Base-by-base conservation (phyloP, 1,140 invertebrate genomes). In the Bombus waltoni region DNA sequence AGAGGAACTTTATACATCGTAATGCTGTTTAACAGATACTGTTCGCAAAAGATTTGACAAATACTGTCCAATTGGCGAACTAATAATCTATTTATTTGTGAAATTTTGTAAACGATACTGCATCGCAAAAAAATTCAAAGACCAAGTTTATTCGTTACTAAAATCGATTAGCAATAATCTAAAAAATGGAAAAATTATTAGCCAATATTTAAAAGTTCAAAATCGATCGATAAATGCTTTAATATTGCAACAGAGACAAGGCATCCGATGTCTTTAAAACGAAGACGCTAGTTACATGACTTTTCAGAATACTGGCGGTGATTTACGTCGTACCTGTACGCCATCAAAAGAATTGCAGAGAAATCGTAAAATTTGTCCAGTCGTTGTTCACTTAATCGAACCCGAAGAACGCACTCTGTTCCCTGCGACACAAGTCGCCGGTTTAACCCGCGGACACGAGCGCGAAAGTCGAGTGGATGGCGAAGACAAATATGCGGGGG, bases 401-500 rank as follows among this genome's bases (percentile, higher is more conserved):
- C 42, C 83, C 76, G 70, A 81, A 35, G 70, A 79, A 82, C 78
- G 57, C 70, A 81, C 78, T 57, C 44, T 22, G 62, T 70, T 25
- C 42, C 57, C 40, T 32, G 38, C 32, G 75, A 73, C 70, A 13
- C 53, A 32, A 70, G 35, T 72, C 53, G 53, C 9, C 28, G 81
- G 28, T 73, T 85, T 44, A 59, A 74, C 80, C 73, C 85, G 81
- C 73, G 85, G 65, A 65, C 72, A 83, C 15, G 80, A 83, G 75
- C 74, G 81, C 75, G 75, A 87, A 87, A 87, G 82, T 85, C 77
- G 86, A 87, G 86, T 75, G 86, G 72, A 81, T 80, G 28, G 47
- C 85, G 76, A 87, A 80, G 83, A 87, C 86, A 87, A 87, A 87
- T 87, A 87, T 85, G 77, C 86, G 42, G 65, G 71, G 76, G 35